Percentiles rank a stretch among this genome's conserved stretches.
Conservation (phyloP, 2,113 vertebrate species). For the Edolisoma coerulescens region DNA sequence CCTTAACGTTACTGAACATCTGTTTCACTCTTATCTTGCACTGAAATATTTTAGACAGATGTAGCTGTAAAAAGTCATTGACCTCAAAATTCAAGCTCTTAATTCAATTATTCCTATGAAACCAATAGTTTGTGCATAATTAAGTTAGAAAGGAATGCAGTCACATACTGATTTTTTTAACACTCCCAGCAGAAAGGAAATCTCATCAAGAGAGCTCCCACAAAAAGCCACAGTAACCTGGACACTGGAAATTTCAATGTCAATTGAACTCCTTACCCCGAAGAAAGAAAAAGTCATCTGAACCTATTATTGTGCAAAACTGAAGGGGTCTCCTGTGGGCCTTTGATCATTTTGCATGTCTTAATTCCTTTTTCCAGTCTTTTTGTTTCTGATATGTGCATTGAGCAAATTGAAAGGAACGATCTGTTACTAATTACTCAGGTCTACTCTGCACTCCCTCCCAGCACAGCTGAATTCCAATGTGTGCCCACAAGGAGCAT, state of each 20-base stretch:
- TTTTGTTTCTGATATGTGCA: neutral
- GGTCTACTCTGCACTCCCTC: neutral
- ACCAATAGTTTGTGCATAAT: constrained; percentile 44
- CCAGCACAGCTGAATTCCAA: neutral
- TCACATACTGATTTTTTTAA: constrained; percentile 13
- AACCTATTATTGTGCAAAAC: constrained; percentile 8
- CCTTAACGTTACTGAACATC: constrained; percentile 59
- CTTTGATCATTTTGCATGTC: constrained; percentile 10
- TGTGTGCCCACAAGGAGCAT: neutral
- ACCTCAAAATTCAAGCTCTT: constrained; percentile 54
- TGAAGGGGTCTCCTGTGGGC: neutral
- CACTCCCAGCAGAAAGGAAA: neutral
- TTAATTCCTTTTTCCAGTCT: neutral
- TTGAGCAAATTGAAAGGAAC: neutral
- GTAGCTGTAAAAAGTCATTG: constrained; percentile 52
- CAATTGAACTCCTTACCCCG: neutral
- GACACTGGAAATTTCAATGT: neutral
- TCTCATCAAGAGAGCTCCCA: neutral
- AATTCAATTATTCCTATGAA: constrained; percentile 64
- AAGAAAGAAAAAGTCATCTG: constrained; percentile 3
- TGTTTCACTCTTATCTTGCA: constrained; percentile 30
- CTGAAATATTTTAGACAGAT: constrained; percentile 50
- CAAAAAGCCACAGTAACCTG: neutral
- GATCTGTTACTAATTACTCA: neutral
- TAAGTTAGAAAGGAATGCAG: constrained; percentile 5